Evolutionary conservation across 2,797 vertebrate genomes (phyloP).

Genomic region (Scomberomorus guttatus): DNA sequence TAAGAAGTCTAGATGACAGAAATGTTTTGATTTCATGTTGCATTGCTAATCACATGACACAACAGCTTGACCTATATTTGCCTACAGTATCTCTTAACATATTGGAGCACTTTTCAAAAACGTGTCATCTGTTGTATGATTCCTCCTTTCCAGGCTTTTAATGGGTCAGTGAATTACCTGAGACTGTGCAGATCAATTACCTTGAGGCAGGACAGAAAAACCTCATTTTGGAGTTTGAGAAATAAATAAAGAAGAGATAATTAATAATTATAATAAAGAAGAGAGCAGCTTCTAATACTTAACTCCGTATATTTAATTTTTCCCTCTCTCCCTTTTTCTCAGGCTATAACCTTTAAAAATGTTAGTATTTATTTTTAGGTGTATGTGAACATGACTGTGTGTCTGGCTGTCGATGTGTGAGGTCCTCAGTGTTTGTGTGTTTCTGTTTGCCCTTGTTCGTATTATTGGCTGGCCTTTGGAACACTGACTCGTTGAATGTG

Average conservation of each 20-base stretch:
- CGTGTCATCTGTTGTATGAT: not conserved
- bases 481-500: slow-evolving; percentile 20
- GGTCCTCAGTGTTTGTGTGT: slow-evolving; percentile 13
- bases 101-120: not conserved
- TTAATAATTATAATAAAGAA: too few species aligned
- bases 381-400: not conserved
- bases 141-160: not conserved
- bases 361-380: not conserved
- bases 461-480: slow-evolving; percentile 23
- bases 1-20: too few species aligned
- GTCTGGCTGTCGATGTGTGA: not conserved
- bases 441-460: not conserved
- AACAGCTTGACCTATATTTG: not conserved
- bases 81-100: not conserved
- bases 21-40: too few species aligned
- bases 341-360: slow-evolving; percentile 1
- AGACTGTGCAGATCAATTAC: not conserved
- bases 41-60: too few species aligned
- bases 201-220: not conserved
- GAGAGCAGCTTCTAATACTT: not conserved
- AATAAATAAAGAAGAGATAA: too few species aligned
- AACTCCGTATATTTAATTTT: not conserved
- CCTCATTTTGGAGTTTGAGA: not conserved
- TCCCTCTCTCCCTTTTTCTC: not conserved
- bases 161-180: not conserved